These are phyloP conservation scores for Asteroscopus sphinx DNA, from an alignment of 2,888 invertebrate genomes.

Conservation along the genomic window DNA sequence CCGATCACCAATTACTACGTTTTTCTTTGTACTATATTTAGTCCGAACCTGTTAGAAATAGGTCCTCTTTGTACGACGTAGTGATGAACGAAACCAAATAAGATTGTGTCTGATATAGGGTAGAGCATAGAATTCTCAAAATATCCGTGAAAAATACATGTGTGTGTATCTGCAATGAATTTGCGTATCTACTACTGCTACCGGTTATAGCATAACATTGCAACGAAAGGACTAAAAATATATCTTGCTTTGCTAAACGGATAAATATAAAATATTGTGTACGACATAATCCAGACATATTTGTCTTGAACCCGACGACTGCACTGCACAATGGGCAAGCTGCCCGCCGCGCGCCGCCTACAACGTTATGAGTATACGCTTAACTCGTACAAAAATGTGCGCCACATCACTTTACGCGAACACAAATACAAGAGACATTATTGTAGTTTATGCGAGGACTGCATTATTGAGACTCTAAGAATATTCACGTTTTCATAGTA, in stretches of 20 bases:
- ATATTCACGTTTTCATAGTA: slow-evolving; percentile 14
- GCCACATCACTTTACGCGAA: slow-evolving; percentile 24
- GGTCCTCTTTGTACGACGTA: too few relatives aligned
- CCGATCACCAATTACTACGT: too few relatives aligned
- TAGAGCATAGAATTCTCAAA: too few relatives aligned
- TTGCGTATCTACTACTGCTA: too few relatives aligned
- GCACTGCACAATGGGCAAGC: slow-evolving; percentile 34
- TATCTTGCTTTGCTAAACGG: slow-evolving; percentile 8
- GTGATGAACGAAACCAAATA: too few relatives aligned
- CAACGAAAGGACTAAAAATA: too few relatives aligned
- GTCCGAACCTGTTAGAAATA: too few relatives aligned
- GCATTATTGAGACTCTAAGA: slow-evolving; percentile 20
- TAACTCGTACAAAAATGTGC: slow-evolving; percentile 45
- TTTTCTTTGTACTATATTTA: too few relatives aligned
- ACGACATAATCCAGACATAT: slow-evolving; percentile 52
- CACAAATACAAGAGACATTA: slow-evolving; percentile 25
- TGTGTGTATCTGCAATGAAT: too few relatives aligned
- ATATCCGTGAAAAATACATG: too few relatives aligned
- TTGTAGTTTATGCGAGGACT: slow-evolving; percentile 16
- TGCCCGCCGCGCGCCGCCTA: slow-evolving; percentile 43
- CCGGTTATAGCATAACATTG: too few relatives aligned
- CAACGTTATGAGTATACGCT: slow-evolving; percentile 37
- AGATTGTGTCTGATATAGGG: too few relatives aligned
- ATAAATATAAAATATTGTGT: slow-evolving; percentile 27
- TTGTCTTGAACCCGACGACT: slow-evolving; percentile 47